These are phyloP conservation scores for Cheilosia scutellata DNA, from an alignment of 2,888 invertebrate species.

Conservation along the genomic window DNA sequence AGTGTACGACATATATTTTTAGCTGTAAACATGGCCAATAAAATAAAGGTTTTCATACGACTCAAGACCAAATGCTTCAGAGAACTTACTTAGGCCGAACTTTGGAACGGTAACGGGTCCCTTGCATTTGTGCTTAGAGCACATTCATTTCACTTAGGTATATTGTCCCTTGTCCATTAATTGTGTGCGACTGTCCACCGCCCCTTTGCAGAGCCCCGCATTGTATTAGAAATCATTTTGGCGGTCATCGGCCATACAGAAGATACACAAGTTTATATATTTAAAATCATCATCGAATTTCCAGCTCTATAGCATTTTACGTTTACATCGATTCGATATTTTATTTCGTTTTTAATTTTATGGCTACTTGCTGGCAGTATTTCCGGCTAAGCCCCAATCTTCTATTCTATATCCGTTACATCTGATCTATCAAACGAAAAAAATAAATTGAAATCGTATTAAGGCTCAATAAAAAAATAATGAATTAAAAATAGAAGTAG, in stretches of 20 bases:
- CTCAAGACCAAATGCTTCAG: conserved; percentile 9
- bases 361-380: neutral
- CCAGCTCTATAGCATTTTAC: conserved; percentile 9
- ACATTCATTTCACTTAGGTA: too few relatives aligned
- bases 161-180: too few relatives aligned
- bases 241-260: neutral
- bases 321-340: conserved; percentile 40
- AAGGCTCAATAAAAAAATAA: conserved; percentile 42
- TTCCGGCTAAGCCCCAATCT: conserved; percentile 6
- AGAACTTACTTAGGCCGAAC: neutral
- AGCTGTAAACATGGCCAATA: conserved; percentile 55
- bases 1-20: conserved; percentile 27
- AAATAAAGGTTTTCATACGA: conserved; percentile 30
- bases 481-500: conserved; percentile 17
- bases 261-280: conserved; percentile 12
- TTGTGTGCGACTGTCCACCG: too few relatives aligned
- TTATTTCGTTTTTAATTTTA: conserved; percentile 39
- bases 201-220: too few relatives aligned
- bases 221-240: conserved; percentile 47
- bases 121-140: too few relatives aligned
- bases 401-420: conserved; percentile 41
- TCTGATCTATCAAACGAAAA: conserved; percentile 48
- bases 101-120: neutral
- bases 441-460: conserved; percentile 64
- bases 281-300: conserved; percentile 20